Percentiles rank a stretch among this genome's conserved stretches.
phyloP scores from a whole-genome alignment of 2,888 invertebrate genomes.

The Itoplectis maculator region DNA sequence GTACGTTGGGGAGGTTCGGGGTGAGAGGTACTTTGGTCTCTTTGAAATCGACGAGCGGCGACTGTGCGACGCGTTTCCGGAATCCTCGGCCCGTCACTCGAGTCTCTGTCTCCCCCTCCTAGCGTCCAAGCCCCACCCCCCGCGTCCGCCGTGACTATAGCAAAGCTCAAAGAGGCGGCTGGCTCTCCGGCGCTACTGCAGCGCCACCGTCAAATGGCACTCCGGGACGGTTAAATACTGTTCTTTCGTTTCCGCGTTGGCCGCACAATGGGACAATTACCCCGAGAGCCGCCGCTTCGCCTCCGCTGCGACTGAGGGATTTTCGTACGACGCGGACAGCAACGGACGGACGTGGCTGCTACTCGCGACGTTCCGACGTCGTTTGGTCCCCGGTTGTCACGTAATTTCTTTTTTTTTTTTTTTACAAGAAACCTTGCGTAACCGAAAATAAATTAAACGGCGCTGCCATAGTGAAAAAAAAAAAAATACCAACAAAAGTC shows the following conservation, averaged over 20 bases:
- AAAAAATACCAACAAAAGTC: too few relatives aligned
- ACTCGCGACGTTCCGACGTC: too few relatives aligned
- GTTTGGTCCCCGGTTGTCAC: too few relatives aligned
- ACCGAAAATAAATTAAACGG: too few relatives aligned
- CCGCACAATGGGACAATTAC: slow-evolving; percentile 64
- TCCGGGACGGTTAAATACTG: slow-evolving; percentile 61
- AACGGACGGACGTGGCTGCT: too few relatives aligned
- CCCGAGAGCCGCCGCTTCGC: slow-evolving; percentile 7
- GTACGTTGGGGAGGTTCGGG: not conserved
- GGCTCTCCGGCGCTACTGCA: slow-evolving; percentile 3
- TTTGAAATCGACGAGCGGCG: slow-evolving; percentile 48
- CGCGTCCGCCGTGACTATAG: slow-evolving; percentile 40
- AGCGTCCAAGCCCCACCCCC: too few relatives aligned
- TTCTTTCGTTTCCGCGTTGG: slow-evolving; percentile 62
- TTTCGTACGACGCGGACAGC: slow-evolving; percentile 41
- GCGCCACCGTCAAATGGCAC: slow-evolving; percentile 59
- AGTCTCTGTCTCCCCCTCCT: slow-evolving; percentile 1
- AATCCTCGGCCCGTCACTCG: slow-evolving; percentile 24
- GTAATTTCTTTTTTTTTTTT: too few relatives aligned
- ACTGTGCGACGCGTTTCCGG: slow-evolving; percentile 24
- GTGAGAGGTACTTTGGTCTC: slow-evolving; percentile 50
- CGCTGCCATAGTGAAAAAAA: too few relatives aligned
- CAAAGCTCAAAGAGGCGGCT: slow-evolving; percentile 58
- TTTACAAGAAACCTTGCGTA: too few relatives aligned
- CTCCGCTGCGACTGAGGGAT: slow-evolving; percentile 27